These are phyloP conservation scores for Mycteria americana DNA, from an alignment of 2,797 vertebrate species.

Conservation along the genomic window DNA sequence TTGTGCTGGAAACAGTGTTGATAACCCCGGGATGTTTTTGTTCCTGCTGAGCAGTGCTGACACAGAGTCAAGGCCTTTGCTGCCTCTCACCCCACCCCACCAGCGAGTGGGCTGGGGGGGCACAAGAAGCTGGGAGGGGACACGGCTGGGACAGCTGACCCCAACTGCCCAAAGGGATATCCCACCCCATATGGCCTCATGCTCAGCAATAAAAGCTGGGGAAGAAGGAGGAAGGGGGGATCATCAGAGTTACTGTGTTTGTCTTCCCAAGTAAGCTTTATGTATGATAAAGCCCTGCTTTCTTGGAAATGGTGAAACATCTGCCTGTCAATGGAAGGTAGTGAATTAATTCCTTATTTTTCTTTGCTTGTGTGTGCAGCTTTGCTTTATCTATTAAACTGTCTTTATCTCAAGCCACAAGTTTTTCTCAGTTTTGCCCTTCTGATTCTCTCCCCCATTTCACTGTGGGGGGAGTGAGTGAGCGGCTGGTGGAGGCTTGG, in stretches of 20 bases:
- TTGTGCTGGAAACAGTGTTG: not conserved
- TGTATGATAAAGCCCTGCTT: not conserved
- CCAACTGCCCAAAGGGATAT: not conserved
- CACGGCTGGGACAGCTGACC: not conserved
- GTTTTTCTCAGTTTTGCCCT: not conserved
- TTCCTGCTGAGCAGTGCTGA: not conserved
- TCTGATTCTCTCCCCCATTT: not conserved
- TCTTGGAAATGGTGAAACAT: not conserved
- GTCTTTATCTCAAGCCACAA: rapidly evolving
- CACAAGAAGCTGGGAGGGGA: not conserved
- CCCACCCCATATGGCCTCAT: rapidly evolving
- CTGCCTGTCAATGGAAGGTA: not conserved
- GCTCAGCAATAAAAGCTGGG: not conserved
- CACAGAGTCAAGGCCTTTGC: not conserved
- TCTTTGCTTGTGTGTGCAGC: not conserved
- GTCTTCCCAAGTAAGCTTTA: not conserved
- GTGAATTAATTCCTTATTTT: not conserved
- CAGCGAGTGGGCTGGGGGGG: rapidly evolving
- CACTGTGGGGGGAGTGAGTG: rapidly evolving
- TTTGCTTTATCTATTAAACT: not conserved
- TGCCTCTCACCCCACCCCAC: not conserved
- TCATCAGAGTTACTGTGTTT: rapidly evolving
- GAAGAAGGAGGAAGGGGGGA: not conserved
- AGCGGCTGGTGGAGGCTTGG: not conserved
- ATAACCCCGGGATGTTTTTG: not conserved